Conservation (phyloP, 1,140 invertebrate genomes). For the Drosophila repletoides region DNA sequence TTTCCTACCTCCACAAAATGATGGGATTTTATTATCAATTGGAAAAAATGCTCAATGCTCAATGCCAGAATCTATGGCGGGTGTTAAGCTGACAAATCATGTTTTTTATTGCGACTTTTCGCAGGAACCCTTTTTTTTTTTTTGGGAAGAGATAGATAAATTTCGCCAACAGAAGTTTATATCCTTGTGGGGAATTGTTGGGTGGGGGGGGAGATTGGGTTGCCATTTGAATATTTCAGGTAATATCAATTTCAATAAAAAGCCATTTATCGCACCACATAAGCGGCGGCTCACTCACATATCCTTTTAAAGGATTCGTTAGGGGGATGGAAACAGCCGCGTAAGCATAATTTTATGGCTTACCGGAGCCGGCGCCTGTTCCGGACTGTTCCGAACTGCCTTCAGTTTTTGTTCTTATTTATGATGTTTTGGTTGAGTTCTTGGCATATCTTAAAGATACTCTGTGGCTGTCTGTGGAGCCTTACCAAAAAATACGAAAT, state of each 20-base stretch:
- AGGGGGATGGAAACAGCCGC: conserved; percentile 17
- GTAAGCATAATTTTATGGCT: conserved; percentile 80
- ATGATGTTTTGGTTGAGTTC: conserved; percentile 56
- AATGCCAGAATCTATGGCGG: conserved; percentile 40
- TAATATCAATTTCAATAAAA: conserved; percentile 82
- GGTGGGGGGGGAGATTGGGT: conserved; percentile 6
- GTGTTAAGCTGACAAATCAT: conserved; percentile 82
- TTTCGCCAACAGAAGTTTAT: conserved; percentile 9
- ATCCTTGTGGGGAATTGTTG: neutral
- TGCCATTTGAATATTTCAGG: conserved; percentile 73
- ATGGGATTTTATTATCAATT: conserved; percentile 17
- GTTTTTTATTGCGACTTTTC: conserved; percentile 66
- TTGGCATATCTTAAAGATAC: conserved; percentile 67
- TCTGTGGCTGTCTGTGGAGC: conserved; percentile 28
- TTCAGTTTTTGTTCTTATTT: conserved; percentile 44
- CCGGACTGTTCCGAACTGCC: neutral
- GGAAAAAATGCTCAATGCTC: neutral
- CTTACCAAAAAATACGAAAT: conserved; percentile 70
- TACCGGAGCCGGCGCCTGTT: conserved; percentile 19
- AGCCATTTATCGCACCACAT: conserved; percentile 82
- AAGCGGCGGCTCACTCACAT: conserved; percentile 41
- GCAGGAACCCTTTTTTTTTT: conserved; percentile 44
- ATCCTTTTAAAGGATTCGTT: conserved; percentile 67
- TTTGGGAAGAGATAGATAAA: conserved; percentile 47
- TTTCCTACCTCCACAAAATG: neutral